These are phyloP conservation scores for Hycleus cichorii DNA, from an alignment of 1,140 invertebrate species.

Conservation along the genomic window DNA sequence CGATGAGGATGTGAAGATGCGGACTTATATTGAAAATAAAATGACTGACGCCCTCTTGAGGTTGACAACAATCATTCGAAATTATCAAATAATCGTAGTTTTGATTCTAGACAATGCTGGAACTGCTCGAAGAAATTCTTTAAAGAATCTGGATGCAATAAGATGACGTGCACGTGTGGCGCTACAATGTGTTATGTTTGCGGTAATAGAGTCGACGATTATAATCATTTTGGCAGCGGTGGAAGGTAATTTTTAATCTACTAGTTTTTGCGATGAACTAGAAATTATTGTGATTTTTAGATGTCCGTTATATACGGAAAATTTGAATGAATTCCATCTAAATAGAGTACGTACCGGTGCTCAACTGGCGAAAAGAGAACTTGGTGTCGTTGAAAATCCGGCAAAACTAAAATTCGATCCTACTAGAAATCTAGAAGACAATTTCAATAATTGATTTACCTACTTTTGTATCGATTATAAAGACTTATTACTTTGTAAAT, in stretches of 20 bases:
- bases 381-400: conserved; percentile 23
- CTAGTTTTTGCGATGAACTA: not conserved
- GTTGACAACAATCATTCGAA: conserved; percentile 16
- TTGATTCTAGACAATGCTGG: conserved; percentile 47
- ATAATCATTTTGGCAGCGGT: conserved; percentile 52
- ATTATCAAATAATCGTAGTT: not conserved
- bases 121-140: conserved; percentile 52
- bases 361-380: conserved; percentile 27
- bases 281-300: not conserved
- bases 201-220: conserved; percentile 48
- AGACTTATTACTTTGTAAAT: not conserved
- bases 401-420: conserved; percentile 33
- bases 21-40: conserved; percentile 55
- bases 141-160: conserved; percentile 63
- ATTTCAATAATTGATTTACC: not conserved
- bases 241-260: conserved; percentile 12
- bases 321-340: conserved; percentile 22
- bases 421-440: conserved; percentile 15
- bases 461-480: not conserved
- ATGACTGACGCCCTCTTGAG: conserved; percentile 58
- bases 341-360: conserved; percentile 27
- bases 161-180: conserved; percentile 62
- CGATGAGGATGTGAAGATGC: conserved; percentile 45
- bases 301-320: conserved; percentile 33
- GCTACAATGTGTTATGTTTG: conserved; percentile 64